Evolutionary conservation across 2,888 invertebrate species (phyloP), one percentile per base, ranked within the genome.

Genomic region (Ennomos erosarius): DNA sequence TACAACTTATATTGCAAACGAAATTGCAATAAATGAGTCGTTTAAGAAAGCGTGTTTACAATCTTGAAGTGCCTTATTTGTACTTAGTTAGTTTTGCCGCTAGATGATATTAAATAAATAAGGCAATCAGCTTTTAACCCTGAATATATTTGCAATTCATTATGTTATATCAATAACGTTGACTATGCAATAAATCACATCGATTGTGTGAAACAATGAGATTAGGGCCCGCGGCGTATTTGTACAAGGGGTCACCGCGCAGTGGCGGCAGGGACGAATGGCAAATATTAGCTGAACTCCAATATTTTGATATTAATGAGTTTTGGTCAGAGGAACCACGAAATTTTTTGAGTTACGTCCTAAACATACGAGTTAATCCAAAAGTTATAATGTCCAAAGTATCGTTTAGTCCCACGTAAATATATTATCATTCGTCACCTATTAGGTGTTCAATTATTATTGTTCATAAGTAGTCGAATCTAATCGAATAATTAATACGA

Each of bases 131-230:
- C 33, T 36, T 36, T 52, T 37, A 11, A 9, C 42, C 40, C 45
- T 53, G 40, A 13, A 45, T 36, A 54, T 42, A 53, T 38, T 43
- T 48, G 34, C 47, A 36, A 48, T 52, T 58, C 36, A 62, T 58
- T 46, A 59, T 42, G 48, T 51, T 52, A 46, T 59, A 61, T 61
- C 63, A 64, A 71, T 69, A 64, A 64, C 55, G 57, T 59, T 64
- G 56, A 35, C 10, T 49, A 56, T 64, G 64, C 64, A 47, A 71
- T 72, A 70, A 74, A 75, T 75, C 64, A 72, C 48, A 34, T 43
- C 48, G 61, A 60, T 58, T 63, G 65, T 58, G 53, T 55, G 58
- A 61, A 66, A 67, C 65, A 57, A 51, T 56, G 57, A 67, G 69
- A 69, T 69, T 70, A 62, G 48, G 44, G 10, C 65, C 54, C 50